phyloP scores from a whole-genome alignment of 2,888 invertebrate species.

The Idaea aversata region DNA sequence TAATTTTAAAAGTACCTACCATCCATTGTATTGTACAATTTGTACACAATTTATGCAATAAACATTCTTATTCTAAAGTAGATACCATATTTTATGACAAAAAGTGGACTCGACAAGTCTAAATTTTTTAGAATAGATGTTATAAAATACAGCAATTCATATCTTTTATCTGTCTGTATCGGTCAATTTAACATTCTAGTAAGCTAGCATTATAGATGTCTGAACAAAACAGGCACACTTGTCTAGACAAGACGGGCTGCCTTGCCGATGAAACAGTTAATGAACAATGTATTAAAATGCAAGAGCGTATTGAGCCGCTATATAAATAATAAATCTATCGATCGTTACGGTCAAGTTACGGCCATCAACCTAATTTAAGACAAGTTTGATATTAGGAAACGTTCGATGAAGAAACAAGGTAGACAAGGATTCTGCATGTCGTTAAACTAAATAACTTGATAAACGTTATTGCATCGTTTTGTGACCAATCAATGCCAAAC shows the following conservation, averaged over 20 bases:
- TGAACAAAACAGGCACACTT: conserved; percentile 40
- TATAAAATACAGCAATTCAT: conserved; percentile 49
- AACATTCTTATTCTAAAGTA: too few relatives aligned
- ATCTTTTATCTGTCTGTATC: conserved; percentile 49
- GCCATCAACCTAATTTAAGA: conserved; percentile 26
- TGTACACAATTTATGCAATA: too few relatives aligned
- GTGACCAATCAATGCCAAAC: conserved; percentile 16
- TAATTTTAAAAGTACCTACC: too few relatives aligned
- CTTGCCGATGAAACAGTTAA: conserved; percentile 36
- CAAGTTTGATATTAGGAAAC: conserved; percentile 19
- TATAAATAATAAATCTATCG: conserved; percentile 29
- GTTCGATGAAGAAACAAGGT: conserved; percentile 14
- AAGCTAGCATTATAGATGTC: conserved; percentile 34
- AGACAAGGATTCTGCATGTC: conserved; percentile 6
- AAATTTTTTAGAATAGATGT: conserved; percentile 35
- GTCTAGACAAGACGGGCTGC: conserved; percentile 35
- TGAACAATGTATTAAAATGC: conserved; percentile 41
- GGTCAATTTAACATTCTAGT: conserved; percentile 55
- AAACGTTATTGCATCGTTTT: conserved; percentile 10
- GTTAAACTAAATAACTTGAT: conserved; percentile 11
- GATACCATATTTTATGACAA: too few relatives aligned
- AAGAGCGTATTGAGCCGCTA: conserved; percentile 28
- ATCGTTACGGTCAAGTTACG: conserved; percentile 20
- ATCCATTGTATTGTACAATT: too few relatives aligned
- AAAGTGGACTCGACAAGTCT: too few relatives aligned